A percentile compares a stretch with the other conserved stretches of the same genome.
These are phyloP conservation scores for Aleadryas rufinucha DNA, from an alignment of 2,113 vertebrate species.

Conservation along the genomic window DNA sequence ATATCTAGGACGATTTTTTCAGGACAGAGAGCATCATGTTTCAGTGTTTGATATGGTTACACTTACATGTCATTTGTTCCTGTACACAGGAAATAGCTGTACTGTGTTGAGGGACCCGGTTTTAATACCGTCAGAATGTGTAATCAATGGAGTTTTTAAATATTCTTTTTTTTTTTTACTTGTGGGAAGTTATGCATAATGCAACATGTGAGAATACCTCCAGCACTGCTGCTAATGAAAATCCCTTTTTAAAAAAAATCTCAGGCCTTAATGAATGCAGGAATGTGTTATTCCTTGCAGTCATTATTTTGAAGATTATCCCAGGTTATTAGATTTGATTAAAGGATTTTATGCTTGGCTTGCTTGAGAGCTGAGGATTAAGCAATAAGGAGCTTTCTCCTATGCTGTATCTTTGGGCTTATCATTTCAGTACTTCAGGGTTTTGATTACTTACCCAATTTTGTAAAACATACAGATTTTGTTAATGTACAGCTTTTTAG, in stretches of 20 bases:
- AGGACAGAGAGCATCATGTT: background rate
- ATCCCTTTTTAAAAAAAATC: background rate
- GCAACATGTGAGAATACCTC: background rate
- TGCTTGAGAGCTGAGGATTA: conserved; percentile 50
- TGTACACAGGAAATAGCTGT: background rate
- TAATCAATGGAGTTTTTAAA: background rate
- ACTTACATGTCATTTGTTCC: background rate
- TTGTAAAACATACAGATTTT: conserved; percentile 43
- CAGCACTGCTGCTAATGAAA: background rate
- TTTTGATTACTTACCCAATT: conserved; percentile 20
- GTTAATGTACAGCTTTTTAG: conserved; percentile 60
- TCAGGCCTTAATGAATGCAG: conserved; percentile 23
- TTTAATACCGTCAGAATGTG: background rate
- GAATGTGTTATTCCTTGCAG: conserved; percentile 37
- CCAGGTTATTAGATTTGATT: conserved; percentile 63
- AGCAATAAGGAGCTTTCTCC: conserved; percentile 56
- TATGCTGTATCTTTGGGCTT: conserved; percentile 31
- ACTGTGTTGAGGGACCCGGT: background rate
- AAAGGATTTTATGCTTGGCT: conserved; percentile 56
- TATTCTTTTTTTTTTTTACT: background rate
- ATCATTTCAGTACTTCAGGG: background rate
- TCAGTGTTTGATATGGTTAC: background rate
- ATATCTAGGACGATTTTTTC: background rate
- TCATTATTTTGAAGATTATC: conserved; percentile 63
- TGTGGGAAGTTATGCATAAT: background rate